These are phyloP conservation scores for Laothoe populi DNA, from an alignment of 2,888 invertebrate genomes.

Conservation along the genomic window DNA sequence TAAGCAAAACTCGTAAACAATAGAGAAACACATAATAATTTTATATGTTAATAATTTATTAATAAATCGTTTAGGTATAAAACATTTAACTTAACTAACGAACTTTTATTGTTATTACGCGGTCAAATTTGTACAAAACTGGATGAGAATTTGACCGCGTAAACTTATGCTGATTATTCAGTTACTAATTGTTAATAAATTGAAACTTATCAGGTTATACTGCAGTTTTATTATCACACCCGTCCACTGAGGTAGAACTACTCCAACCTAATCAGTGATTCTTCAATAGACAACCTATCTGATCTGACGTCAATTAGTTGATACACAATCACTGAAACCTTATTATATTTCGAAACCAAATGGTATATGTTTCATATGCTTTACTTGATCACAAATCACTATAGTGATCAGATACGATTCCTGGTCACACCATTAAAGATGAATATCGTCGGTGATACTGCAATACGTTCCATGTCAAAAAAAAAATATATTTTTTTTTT, in stretches of 20 bases:
- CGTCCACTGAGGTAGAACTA: slow-evolving; percentile 21
- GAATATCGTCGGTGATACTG: too few relatives aligned
- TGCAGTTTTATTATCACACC: slow-evolving; percentile 47
- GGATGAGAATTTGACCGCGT: slow-evolving; percentile 52
- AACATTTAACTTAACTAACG: slow-evolving; percentile 64
- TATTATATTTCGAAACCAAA: not conserved
- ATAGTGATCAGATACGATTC: too few relatives aligned
- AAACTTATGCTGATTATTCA: slow-evolving; percentile 62
- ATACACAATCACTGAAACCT: not conserved
- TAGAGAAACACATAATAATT: slow-evolving; percentile 29
- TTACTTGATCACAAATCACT: not conserved
- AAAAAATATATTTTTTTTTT: too few relatives aligned
- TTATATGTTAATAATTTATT: slow-evolving; percentile 82
- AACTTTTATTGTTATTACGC: slow-evolving; percentile 71
- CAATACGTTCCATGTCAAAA: too few relatives aligned
- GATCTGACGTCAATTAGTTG: not conserved
- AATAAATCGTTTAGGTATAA: slow-evolving; percentile 49
- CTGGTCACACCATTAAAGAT: too few relatives aligned
- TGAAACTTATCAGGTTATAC: slow-evolving; percentile 65
- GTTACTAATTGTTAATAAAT: slow-evolving; percentile 85
- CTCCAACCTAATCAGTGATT: not conserved
- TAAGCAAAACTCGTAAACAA: slow-evolving; percentile 41
- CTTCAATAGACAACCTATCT: not conserved
- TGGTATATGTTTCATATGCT: not conserved
- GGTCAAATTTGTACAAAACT: slow-evolving; percentile 47